Evolutionary conservation across 2,113 vertebrate genomes (phyloP).

Genomic region (Hyla sarda): DNA sequence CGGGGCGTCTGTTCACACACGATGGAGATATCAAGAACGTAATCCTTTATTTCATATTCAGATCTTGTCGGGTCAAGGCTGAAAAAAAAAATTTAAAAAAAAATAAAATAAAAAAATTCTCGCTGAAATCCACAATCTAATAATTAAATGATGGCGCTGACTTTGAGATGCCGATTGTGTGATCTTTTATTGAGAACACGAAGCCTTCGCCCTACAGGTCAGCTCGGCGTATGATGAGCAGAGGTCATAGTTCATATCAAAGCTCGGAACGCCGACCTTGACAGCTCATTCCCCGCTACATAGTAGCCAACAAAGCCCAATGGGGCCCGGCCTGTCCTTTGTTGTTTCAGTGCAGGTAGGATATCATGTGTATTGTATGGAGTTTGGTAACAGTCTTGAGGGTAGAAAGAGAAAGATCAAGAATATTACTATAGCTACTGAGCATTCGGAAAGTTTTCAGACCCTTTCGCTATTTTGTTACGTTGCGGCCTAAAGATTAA

Average conservation of each 20-base stretch:
- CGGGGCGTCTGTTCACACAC: constrained; percentile 81
- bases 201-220: constrained; percentile 80
- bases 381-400: constrained; percentile 64
- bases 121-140: constrained; percentile 82
- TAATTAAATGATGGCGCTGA: constrained; percentile 84
- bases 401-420: background rate
- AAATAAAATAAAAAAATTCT: constrained; percentile 75
- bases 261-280: constrained; percentile 70
- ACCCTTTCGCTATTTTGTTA: too few relatives aligned
- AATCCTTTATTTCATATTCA: constrained; percentile 89
- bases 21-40: constrained; percentile 81
- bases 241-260: constrained; percentile 79
- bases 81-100: constrained; percentile 73
- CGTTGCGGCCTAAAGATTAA: too few relatives aligned
- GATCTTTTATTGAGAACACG: constrained; percentile 86
- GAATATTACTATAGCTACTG: background rate
- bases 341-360: constrained; percentile 72
- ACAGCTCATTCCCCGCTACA: constrained; percentile 70
- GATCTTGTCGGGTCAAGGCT: constrained; percentile 83
- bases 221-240: constrained; percentile 75
- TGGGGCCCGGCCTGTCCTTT: constrained; percentile 79
- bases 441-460: too few relatives aligned
- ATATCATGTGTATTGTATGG: constrained; percentile 77
- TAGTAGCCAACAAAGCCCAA: constrained; percentile 83
- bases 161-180: constrained; percentile 85